These are phyloP conservation scores for Euplexia lucipara DNA, from an alignment of 2,888 invertebrate species.

Conservation along the genomic window DNA sequence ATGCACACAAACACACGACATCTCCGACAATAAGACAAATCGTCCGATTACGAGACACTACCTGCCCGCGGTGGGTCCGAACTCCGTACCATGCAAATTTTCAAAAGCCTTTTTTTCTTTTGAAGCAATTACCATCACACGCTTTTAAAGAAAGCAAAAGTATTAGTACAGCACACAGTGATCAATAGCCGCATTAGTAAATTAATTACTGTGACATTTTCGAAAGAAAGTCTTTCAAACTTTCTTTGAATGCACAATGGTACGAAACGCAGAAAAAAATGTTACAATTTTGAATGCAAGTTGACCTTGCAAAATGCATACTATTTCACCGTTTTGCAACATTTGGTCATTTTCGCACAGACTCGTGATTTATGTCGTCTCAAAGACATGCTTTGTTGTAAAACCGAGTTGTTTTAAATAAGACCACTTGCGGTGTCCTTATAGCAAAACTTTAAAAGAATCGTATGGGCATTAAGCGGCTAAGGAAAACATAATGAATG, in stretches of 20 bases:
- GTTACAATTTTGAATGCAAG: constrained; percentile 76
- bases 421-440: constrained; percentile 86
- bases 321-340: constrained; percentile 78
- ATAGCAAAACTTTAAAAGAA: constrained; percentile 75
- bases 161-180: constrained; percentile 72
- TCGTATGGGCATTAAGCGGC: constrained; percentile 71
- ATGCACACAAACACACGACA: constrained; percentile 88
- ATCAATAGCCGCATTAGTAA: constrained; percentile 81
- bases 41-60: constrained; percentile 88
- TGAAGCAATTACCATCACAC: constrained; percentile 78
- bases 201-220: constrained; percentile 86
- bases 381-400: constrained; percentile 78
- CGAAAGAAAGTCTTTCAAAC: constrained; percentile 82
- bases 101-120: constrained; percentile 71
- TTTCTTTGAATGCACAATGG: constrained; percentile 77
- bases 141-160: constrained; percentile 85
- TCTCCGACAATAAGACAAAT: constrained; percentile 90
- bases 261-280: constrained; percentile 68
- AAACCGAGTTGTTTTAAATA: constrained; percentile 81
- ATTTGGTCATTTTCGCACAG: constrained; percentile 86
- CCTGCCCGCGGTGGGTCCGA: constrained; percentile 86
- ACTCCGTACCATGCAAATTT: constrained; percentile 79
- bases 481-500: constrained; percentile 76
- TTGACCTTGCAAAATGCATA: constrained; percentile 82
- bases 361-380: constrained; percentile 84